phyloP scores from a whole-genome alignment of 2,113 vertebrate species.

The Falco punctatus region DNA sequence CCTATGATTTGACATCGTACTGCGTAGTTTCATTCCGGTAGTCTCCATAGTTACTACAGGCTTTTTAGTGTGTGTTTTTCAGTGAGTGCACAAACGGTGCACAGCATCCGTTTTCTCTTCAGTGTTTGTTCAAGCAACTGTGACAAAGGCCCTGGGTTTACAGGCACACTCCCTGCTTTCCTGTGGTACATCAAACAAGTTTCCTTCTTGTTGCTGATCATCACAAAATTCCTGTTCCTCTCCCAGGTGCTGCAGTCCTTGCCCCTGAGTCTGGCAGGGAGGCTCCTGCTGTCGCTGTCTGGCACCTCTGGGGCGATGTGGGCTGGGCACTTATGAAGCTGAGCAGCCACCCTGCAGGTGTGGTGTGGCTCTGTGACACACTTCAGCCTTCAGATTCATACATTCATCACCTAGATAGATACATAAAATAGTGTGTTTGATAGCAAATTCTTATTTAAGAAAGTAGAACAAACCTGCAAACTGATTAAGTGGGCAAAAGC shows the following conservation, averaged over 20 bases:
- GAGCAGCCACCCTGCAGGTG: not conserved
- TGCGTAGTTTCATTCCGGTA: not conserved
- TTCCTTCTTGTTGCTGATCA: not conserved
- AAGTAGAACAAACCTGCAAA: not conserved
- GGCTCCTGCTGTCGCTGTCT: not conserved
- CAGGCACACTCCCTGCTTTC: not conserved
- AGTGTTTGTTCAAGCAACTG: not conserved
- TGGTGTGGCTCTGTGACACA: not conserved
- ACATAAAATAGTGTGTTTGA: not conserved
- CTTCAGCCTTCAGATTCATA: not conserved
- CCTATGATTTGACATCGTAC: not conserved
- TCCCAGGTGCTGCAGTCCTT: not conserved
- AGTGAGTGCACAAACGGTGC: not conserved
- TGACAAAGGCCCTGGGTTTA: not conserved
- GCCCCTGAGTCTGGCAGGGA: not conserved
- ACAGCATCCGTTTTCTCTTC: not conserved
- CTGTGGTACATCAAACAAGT: not conserved
- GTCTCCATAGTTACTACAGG: not conserved
- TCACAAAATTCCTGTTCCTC: not conserved
- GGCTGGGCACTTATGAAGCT: not conserved
- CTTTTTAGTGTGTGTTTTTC: not conserved
- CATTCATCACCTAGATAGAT: not conserved
- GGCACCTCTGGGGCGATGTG: not conserved
- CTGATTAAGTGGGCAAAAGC: not conserved
- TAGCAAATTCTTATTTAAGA: not conserved